Conservation (phyloP, 1,140 invertebrate genomes). For the Anastatus disparis region DNA sequence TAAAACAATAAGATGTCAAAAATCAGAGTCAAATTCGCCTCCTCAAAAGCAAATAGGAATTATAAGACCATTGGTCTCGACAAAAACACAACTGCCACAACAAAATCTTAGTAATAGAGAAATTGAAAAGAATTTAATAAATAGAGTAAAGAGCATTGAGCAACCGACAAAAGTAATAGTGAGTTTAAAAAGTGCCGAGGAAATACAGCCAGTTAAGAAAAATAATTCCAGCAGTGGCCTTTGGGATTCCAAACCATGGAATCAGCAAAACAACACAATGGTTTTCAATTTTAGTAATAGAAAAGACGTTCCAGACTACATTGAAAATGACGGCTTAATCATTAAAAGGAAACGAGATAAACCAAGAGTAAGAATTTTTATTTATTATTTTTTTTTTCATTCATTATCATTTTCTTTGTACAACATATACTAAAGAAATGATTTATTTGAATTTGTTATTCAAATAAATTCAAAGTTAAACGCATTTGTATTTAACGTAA, state of each 20-base stretch:
- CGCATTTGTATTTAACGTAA: too few relatives aligned
- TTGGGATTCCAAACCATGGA: constrained; percentile 69
- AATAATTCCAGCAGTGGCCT: constrained; percentile 57
- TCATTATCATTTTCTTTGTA: too few relatives aligned
- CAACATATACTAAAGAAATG: too few relatives aligned
- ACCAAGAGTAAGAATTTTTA: constrained; percentile 73
- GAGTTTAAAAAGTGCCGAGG: constrained; percentile 63
- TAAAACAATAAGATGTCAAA: constrained; percentile 56
- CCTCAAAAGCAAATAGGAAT: constrained; percentile 71
- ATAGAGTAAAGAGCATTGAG: constrained; percentile 73
- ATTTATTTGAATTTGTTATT: too few relatives aligned
- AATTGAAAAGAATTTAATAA: constrained; percentile 78
- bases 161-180: constrained; percentile 68
- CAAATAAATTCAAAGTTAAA: neutral
- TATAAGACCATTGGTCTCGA: constrained; percentile 70
- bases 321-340: constrained; percentile 86
- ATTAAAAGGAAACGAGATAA: constrained; percentile 74
- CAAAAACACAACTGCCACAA: constrained; percentile 60
- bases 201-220: constrained; percentile 62
- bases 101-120: constrained; percentile 71
- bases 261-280: constrained; percentile 75
- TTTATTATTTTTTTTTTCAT: neutral
- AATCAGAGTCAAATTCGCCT: constrained; percentile 53
- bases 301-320: constrained; percentile 88
- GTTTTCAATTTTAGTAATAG: constrained; percentile 88